Base-by-base conservation (phyloP, 92 coral and sea anemone genomes). In the Isaurus tuberculatus region DNA sequence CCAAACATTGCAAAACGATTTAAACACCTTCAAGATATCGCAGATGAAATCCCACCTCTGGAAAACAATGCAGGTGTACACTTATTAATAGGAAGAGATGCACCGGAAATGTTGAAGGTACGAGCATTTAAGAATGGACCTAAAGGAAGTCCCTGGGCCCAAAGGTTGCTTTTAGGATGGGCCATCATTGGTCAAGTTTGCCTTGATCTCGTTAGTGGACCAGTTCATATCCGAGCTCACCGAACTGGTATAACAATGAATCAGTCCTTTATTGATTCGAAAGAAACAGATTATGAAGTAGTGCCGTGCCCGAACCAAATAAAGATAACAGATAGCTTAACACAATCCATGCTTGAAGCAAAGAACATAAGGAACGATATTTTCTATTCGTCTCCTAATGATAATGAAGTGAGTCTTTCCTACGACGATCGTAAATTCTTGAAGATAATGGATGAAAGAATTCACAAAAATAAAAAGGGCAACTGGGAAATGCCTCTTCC, bases 111-210 rank as follows among this genome's bases (percentile, higher is more conserved):
- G 11, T 10, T 88, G 57, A 88, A 88, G 53, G 81, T 84, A 15
- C 33, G 88, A 75, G 85, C 85, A 51, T 84, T 84, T 60, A 84
- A 84, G 81, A 84, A 88, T 51, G 81, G 88, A 8, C 90, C 86
- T 11, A 87, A 87, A 51, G 86, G 89, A 49, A 70, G 79, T n/a
- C 80, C 86, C 1, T 86, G 80, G 88, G 91, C 81, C 31, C 91
- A 84, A 42, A 88, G 78, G 73, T 23, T 84, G 20, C 32, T 32
- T 10, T 48, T 89, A 2, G 92, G 86, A 6, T 79, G 89, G 92
- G 77, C 92, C 14, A 30, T 89, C 28, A 57, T 71, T 0, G 86
- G 92, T 19, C 92, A 89, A 55, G 67, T 61, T 8, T 89, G 91
- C 40, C 65, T 88, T 2, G 78, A 88, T 23, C 90, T 70, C 22